Evolutionary conservation across 2,113 vertebrate species (phyloP), one percentile per base, ranked within the genome.

Genomic region (Okapia johnstoni): DNA sequence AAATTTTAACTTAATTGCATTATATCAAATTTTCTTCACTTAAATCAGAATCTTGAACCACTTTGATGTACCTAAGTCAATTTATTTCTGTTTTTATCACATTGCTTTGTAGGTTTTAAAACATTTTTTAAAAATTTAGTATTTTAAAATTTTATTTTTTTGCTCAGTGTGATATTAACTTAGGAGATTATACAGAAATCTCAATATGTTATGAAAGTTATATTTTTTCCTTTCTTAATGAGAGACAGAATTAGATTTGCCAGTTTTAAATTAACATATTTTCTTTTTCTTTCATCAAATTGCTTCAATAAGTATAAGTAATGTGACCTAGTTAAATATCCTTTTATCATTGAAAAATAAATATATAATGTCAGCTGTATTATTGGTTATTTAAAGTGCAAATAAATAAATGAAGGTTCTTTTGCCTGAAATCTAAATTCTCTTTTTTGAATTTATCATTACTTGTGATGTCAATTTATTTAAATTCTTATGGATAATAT

Each of bases 381-480:
- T 94, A n/a, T 57, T 92, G 15, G 3, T 43, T 61, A 85, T 88
- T 85, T 58, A 85, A 95, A 92, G 76, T 63, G 66, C 0, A 97
- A 97, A 93, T 63, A 89, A 94, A 94, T 58, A 79, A 0, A 48
- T 61, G 2, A 96, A 86, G 3, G 4, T n/a, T 87, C 6, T 89
- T 79, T 43, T 55, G 6, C 50, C 16, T 92, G 2, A 80, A 55
- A 46, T 95, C 26, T 96, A 61, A 25, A 60, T 60, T 14, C 54
- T 52, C 55, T 93, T 86, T 66, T 36, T 93, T 88, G 8, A 97
- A 79, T 95, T 95, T 85, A 88, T 92, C 3, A 95, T 48, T 89
- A 66, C n/a, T 77, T 93, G 40, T 26, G 0, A 1, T 95, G 61
- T 96, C 77, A 66, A 85, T 95, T 79, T 84, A 86, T 95, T 97